Evolutionary conservation across 2,888 invertebrate species (phyloP).

Genomic region (Euclidia mi): DNA sequence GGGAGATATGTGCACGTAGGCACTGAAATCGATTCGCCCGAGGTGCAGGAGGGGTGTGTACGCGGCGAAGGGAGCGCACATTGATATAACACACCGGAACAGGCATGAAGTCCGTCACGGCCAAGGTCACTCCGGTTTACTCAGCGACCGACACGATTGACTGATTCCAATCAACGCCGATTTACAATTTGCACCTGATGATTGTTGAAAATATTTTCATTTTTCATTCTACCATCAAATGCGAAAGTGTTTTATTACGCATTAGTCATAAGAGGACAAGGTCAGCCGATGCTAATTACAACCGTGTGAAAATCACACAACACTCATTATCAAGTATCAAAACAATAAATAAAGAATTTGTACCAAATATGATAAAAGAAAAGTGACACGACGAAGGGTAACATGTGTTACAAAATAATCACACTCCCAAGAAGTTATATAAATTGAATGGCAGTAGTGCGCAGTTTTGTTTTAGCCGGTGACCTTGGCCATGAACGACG

Average conservation of each 20-base stretch:
- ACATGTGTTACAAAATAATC: slow-evolving; percentile 31
- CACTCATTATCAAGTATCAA: background rate
- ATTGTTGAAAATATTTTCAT: slow-evolving; percentile 22
- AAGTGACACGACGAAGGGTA: background rate
- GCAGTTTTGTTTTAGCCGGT: slow-evolving; percentile 83
- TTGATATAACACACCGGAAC: slow-evolving; percentile 69
- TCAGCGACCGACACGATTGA: slow-evolving; percentile 66
- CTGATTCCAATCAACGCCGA: slow-evolving; percentile 64
- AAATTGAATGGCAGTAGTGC: slow-evolving; percentile 68
- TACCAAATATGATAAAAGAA: slow-evolving; percentile 7
- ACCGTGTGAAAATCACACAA: background rate
- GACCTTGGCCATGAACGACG: slow-evolving; percentile 88
- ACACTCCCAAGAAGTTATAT: slow-evolving; percentile 48
- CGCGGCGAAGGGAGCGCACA: slow-evolving; percentile 57
- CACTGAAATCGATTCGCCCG: slow-evolving; percentile 73
- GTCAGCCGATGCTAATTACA: background rate
- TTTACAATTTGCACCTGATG: slow-evolving; percentile 42
- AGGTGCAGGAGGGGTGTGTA: slow-evolving; percentile 59
- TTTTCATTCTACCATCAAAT: slow-evolving; percentile 4
- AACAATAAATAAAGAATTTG: background rate
- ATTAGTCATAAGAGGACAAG: background rate
- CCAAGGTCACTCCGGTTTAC: slow-evolving; percentile 79
- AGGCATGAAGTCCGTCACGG: slow-evolving; percentile 71
- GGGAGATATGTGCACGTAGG: slow-evolving; percentile 19
- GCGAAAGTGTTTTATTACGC: background rate